Conservation (phyloP, 2,888 invertebrate species). For the Pyrrhia umbra region DNA sequence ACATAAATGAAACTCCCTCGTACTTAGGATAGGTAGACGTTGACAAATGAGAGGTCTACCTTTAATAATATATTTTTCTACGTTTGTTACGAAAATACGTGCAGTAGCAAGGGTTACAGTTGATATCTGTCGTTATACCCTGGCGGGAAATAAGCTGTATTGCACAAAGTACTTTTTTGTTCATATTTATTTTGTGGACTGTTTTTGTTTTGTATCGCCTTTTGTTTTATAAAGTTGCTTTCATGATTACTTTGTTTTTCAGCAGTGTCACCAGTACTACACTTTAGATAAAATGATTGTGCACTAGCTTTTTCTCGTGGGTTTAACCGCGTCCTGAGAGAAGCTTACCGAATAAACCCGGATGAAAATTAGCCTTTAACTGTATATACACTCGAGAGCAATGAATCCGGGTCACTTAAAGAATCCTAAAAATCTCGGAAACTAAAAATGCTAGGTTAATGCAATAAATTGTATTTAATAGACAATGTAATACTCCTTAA, state of each 20-base stretch:
- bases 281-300: too few species aligned
- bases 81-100: conserved; percentile 11
- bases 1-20: not conserved
- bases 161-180: not conserved
- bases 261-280: too few species aligned
- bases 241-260: not conserved
- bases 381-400: too few species aligned
- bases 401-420: too few species aligned
- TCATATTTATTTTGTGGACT: conserved; percentile 23
- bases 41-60: conserved; percentile 51
- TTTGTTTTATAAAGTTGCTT: not conserved
- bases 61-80: conserved; percentile 39
- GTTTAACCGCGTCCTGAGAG: too few species aligned
- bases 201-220: not conserved
- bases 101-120: conserved; percentile 33
- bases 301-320: too few species aligned
- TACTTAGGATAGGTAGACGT: conserved; percentile 34
- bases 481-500: too few species aligned
- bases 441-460: too few species aligned
- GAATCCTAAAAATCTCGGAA: too few species aligned
- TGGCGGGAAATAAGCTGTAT: conserved; percentile 26
- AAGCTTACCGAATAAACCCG: too few species aligned
- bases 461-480: too few species aligned
- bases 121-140: conserved; percentile 54
- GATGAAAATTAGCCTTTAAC: too few species aligned